Conservation (phyloP, 1,140 invertebrate species). For the Calliopsis andreniformis region DNA sequence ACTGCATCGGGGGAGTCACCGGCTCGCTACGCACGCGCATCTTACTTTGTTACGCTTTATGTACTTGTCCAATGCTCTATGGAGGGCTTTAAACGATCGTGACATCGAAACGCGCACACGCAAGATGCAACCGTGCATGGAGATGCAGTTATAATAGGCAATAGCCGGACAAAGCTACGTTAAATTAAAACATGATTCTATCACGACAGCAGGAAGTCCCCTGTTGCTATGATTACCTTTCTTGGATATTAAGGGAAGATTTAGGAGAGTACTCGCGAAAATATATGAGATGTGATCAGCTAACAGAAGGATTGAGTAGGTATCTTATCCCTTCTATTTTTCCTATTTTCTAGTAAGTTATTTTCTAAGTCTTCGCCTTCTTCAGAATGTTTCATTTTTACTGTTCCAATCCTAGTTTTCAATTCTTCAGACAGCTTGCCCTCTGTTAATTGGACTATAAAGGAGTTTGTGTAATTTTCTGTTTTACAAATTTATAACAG, state of each 20-base stretch:
- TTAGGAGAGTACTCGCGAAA: too few relatives aligned
- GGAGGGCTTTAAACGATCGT: conserved; percentile 16
- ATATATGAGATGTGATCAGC: too few relatives aligned
- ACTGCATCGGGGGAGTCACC: conserved; percentile 60
- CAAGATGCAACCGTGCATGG: neutral
- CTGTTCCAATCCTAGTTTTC: too few relatives aligned
- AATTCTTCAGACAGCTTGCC: too few relatives aligned
- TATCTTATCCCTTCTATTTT: too few relatives aligned
- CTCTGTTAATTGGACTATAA: too few relatives aligned
- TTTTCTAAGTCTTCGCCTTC: too few relatives aligned
- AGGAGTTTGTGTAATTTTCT: too few relatives aligned
- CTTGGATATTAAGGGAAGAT: neutral
- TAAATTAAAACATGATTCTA: conserved; percentile 41
- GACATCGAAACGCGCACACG: neutral
- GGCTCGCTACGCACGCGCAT: conserved; percentile 22
- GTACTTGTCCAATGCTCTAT: conserved; percentile 32
- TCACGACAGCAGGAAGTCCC: conserved; percentile 1
- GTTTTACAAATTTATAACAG: too few relatives aligned
- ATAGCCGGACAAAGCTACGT: conserved; percentile 3
- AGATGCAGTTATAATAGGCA: conserved; percentile 11
- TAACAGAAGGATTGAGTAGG: too few relatives aligned
- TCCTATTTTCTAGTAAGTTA: too few relatives aligned
- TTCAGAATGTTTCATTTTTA: too few relatives aligned
- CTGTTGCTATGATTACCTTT: neutral
- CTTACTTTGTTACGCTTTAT: conserved; percentile 60